Evolutionary conservation across 1,140 invertebrate species (phyloP).

Genomic region (honey bee (Apis mellifera)): DNA sequence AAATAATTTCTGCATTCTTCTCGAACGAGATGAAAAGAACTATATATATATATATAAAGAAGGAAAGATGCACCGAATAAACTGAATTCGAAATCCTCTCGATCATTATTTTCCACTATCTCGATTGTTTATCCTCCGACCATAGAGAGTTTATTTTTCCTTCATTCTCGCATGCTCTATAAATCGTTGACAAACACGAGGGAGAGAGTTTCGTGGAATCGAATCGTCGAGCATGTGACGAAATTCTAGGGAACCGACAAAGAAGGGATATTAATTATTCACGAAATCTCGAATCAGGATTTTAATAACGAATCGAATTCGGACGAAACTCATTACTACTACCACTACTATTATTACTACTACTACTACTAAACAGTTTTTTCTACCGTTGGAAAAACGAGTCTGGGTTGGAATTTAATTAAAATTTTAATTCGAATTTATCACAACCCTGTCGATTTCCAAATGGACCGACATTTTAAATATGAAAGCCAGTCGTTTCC

Average conservation of each 20-base stretch:
- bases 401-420: background rate
- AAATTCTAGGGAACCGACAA: background rate
- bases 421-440: constrained; percentile 16
- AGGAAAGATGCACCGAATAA: background rate
- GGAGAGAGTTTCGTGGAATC: background rate
- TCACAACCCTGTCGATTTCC: background rate
- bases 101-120: background rate
- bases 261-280: background rate
- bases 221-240: background rate
- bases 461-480: background rate
- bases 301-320: constrained; percentile 1
- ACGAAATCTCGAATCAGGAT: background rate
- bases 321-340: background rate
- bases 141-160: background rate
- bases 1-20: constrained; percentile 2
- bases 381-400: background rate
- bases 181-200: background rate
- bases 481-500: background rate
- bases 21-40: background rate
- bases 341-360: too few species aligned
- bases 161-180: too few species aligned
- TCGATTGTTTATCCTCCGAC: background rate
- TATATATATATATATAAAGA: too few species aligned
- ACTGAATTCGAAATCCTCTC: background rate
- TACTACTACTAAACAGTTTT: background rate